Conservation (phyloP, 2,113 vertebrate genomes). For the Capricornis sumatraensis region DNA sequence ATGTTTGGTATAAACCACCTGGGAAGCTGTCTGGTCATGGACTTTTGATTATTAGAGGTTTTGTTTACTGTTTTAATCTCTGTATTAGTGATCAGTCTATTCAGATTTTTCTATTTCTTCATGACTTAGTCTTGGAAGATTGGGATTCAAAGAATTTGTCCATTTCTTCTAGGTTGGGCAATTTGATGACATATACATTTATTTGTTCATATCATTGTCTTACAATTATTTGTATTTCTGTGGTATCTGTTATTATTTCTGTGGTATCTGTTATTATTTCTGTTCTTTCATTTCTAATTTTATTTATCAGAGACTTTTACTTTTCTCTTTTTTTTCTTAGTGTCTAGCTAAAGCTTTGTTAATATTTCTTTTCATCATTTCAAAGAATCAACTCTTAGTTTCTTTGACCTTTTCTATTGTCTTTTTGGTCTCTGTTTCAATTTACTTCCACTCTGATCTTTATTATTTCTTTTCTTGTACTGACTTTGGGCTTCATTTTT, state of each 20-base stretch:
- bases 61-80: not conserved
- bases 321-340: not conserved
- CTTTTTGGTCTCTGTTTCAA: not conserved
- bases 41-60: not conserved
- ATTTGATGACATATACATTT: not conserved
- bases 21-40: not conserved
- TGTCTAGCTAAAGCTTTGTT: not conserved
- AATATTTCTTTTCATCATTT: not conserved
- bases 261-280: not conserved
- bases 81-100: not conserved
- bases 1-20: not conserved
- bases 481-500: not conserved
- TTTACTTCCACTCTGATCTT: not conserved
- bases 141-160: not conserved
- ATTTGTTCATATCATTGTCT: not conserved
- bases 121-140: not conserved
- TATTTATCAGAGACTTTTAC: not conserved
- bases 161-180: not conserved
- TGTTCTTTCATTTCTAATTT: not conserved
- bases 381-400: not conserved
- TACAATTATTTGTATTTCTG: not conserved
- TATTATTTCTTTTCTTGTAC: not conserved
- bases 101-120: not conserved
- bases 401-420: not conserved
- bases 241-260: not conserved